A percentile compares a stretch with the other conserved stretches of the same genome.
These are phyloP conservation scores for Ispidina picta DNA, from an alignment of 2,797 vertebrate species.

Conservation along the genomic window DNA sequence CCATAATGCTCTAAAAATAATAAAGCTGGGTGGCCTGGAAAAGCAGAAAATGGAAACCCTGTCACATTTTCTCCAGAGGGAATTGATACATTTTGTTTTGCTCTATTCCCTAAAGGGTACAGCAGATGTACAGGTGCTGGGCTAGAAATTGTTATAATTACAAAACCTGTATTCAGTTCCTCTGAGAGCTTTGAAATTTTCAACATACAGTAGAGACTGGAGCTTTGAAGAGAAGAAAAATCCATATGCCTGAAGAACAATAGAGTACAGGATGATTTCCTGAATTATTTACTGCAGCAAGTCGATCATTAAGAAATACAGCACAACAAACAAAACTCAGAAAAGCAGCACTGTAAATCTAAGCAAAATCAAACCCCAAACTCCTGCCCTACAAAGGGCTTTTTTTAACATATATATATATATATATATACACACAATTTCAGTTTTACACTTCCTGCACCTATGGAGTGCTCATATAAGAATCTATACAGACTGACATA, in stretches of 20 bases:
- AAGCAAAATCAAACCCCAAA: neutral
- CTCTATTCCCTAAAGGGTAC: conserved; percentile 46
- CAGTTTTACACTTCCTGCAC: neutral
- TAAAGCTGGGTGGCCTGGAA: conserved; percentile 45
- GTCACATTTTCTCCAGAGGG: conserved; percentile 42
- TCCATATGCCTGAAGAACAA: conserved; percentile 60
- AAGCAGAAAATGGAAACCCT: conserved; percentile 61
- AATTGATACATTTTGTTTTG: conserved; percentile 59
- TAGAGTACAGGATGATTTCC: conserved; percentile 61
- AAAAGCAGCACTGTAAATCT: conserved; percentile 32
- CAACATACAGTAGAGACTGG: conserved; percentile 46
- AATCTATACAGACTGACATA: neutral
- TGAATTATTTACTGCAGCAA: conserved; percentile 74
- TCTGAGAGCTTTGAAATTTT: conserved; percentile 69
- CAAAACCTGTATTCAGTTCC: conserved; percentile 63
- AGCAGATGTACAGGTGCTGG: conserved; percentile 70
- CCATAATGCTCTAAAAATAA: conserved; percentile 64
- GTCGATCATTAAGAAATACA: conserved; percentile 59
- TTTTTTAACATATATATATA: neutral
- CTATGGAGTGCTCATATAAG: neutral
- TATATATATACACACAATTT: neutral
- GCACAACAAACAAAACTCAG: conserved; percentile 24
- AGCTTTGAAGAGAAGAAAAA: conserved; percentile 60
- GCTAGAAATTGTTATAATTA: conserved; percentile 73
- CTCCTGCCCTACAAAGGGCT: neutral